A percentile compares a stretch with the other conserved stretches of the same genome.
phyloP scores from a whole-genome alignment of 2,113 vertebrate genomes.

The Phyllopteryx taeniolatus region DNA sequence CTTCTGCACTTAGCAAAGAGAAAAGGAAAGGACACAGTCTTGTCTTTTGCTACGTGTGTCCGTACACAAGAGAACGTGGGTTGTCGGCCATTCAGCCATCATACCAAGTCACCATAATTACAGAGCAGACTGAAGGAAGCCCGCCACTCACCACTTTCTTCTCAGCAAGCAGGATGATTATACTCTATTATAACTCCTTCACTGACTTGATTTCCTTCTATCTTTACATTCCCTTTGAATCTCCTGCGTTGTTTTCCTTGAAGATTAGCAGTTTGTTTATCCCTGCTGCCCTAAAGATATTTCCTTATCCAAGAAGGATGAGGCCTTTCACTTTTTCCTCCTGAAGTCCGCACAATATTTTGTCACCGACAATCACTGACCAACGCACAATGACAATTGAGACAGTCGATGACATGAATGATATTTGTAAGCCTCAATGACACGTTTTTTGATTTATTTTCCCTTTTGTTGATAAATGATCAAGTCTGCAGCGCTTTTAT shows the following conservation, averaged over 20 bases:
- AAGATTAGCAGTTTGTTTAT: slow-evolving; percentile 29
- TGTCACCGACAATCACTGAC: no score
- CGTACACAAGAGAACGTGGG: slow-evolving; percentile 30
- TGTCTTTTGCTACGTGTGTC: slow-evolving; percentile 9
- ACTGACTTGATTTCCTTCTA: slow-evolving; percentile 11
- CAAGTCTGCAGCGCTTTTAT: slow-evolving; percentile 43
- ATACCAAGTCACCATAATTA: slow-evolving; percentile 65
- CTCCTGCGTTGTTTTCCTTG: slow-evolving; percentile 21
- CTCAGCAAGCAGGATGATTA: slow-evolving; percentile 50
- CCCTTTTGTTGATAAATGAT: slow-evolving; percentile 29
- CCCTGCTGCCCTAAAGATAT: slow-evolving; percentile 25
- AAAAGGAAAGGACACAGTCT: slow-evolving; percentile 7
- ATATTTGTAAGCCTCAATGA: slow-evolving; percentile 6
- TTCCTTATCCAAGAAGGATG: slow-evolving; percentile 37
- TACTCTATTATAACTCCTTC: slow-evolving; percentile 11
- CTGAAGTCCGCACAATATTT: slow-evolving; percentile 39
- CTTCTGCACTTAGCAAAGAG: slow-evolving; percentile 45
- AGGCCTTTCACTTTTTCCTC: slow-evolving; percentile 15
- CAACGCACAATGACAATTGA: no score
- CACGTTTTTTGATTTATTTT: neutral
- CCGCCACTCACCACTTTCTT: slow-evolving; percentile 42
- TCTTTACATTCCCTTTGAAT: slow-evolving; percentile 23
- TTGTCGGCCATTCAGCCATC: slow-evolving; percentile 52
- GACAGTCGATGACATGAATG: no score
- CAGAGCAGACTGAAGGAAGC: slow-evolving; percentile 44